Evolutionary conservation across 2,113 vertebrate genomes (phyloP).

Genomic region (Solenodon paradoxus): DNA sequence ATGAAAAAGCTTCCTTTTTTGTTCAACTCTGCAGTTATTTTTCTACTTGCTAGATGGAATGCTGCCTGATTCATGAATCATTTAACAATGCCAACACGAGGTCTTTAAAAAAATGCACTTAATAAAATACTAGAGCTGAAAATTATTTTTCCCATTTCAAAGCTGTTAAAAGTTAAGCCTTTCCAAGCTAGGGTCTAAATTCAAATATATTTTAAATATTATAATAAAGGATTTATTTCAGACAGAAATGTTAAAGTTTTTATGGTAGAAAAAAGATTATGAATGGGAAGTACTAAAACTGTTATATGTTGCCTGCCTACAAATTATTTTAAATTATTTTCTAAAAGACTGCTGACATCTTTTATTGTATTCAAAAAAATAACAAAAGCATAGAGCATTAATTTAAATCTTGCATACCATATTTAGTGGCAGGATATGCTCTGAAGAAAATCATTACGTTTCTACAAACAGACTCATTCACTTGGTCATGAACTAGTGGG

Average conservation of each 20-base stretch:
- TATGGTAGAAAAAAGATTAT: neutral
- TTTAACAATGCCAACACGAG: too few relatives aligned
- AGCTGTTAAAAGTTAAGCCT: conserved; percentile 18
- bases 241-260: neutral
- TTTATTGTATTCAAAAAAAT: neutral
- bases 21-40: too few relatives aligned
- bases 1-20: too few relatives aligned
- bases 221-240: neutral
- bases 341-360: neutral
- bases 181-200: neutral
- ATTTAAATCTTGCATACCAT: neutral
- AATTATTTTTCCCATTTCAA: neutral
- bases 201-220: neutral
- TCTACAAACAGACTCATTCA: neutral
- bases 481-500: neutral
- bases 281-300: neutral
- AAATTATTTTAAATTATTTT: neutral
- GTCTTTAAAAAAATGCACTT: too few relatives aligned
- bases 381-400: neutral
- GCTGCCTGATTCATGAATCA: too few relatives aligned
- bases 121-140: conserved; percentile 12
- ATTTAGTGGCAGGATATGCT: neutral
- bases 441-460: conserved; percentile 9
- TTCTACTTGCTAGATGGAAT: too few relatives aligned
- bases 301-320: neutral